phyloP scores from a whole-genome alignment of 1,140 invertebrate species.

The Drosophila truncata region DNA sequence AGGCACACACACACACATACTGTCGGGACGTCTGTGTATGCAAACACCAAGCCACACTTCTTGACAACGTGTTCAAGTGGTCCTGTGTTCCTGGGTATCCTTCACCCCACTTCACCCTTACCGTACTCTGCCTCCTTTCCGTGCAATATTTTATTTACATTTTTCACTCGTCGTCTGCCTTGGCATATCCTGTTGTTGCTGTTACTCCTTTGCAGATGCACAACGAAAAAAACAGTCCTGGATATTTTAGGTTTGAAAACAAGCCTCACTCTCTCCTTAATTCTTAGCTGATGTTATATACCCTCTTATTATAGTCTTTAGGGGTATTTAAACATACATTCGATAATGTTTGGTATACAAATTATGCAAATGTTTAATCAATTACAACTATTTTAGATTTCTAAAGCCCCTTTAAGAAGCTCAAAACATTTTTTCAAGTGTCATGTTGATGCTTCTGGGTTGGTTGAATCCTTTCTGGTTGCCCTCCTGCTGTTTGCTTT shows the following conservation, averaged over 20 bases:
- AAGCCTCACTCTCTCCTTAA: too few relatives aligned
- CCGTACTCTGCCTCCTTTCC: constrained; percentile 16
- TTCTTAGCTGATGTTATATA: too few relatives aligned
- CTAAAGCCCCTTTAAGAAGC: too few relatives aligned
- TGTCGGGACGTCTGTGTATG: constrained; percentile 25
- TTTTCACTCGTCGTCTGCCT: constrained; percentile 78
- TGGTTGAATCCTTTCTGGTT: constrained; percentile 51
- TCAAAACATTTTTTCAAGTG: constrained; percentile 4
- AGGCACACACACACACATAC: constrained; percentile 52
- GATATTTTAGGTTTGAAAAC: too few relatives aligned
- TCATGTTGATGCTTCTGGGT: constrained; percentile 17
- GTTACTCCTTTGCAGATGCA: constrained; percentile 24
- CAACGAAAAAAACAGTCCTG: constrained; percentile 17
- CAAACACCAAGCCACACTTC: constrained; percentile 62
- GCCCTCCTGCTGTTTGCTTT: constrained; percentile 59
- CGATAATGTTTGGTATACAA: background rate
- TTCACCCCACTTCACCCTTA: constrained; percentile 11
- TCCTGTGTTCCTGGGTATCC: constrained; percentile 44
- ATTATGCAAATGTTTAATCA: background rate
- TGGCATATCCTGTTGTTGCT: constrained; percentile 68
- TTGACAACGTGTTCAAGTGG: constrained; percentile 83
- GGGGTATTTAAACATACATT: background rate
- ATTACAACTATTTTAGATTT: background rate
- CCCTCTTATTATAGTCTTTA: too few relatives aligned
- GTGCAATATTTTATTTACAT: constrained; percentile 82